Evolutionary conservation across 2,888 invertebrate genomes (phyloP).

Genomic region (Bombylius major): DNA sequence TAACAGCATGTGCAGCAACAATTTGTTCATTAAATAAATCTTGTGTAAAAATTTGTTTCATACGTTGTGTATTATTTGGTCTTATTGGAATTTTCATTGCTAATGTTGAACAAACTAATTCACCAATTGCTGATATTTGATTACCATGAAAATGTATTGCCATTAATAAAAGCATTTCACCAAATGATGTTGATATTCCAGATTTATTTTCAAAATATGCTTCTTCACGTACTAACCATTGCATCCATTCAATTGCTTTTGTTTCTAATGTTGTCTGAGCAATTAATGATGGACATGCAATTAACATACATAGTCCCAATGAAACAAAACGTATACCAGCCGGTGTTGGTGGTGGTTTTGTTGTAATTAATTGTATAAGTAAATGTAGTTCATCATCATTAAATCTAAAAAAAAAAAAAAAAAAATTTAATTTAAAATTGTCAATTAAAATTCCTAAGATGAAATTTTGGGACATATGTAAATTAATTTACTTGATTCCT

Average conservation of each 20-base stretch:
- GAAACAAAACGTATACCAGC: conserved; percentile 89
- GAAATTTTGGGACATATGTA: background rate
- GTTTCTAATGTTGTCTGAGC: conserved; percentile 67
- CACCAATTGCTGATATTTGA: conserved; percentile 84
- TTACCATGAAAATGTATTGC: conserved; percentile 96
- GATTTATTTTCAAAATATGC: conserved; percentile 77
- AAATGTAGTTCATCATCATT: conserved; percentile 84
- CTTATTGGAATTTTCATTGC: conserved; percentile 86
- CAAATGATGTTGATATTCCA: conserved; percentile 78
- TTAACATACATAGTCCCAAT: conserved; percentile 83
- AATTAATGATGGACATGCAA: conserved; percentile 82
- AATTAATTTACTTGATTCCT: conserved; percentile 59
- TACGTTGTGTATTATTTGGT: conserved; percentile 73
- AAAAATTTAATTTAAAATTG: background rate
- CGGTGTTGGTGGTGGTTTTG: conserved; percentile 77
- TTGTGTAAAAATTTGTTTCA: conserved; percentile 89
- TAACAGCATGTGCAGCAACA: conserved; percentile 89
- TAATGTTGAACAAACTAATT: conserved; percentile 83
- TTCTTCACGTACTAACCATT: conserved; percentile 85
- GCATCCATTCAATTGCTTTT: conserved; percentile 82
- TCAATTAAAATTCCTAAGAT: background rate
- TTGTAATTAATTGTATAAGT: conserved; percentile 73
- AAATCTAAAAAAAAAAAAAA: conserved; percentile 41
- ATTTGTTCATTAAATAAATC: conserved; percentile 97
- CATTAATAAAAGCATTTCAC: conserved; percentile 89